Conservation (phyloP, 2,113 vertebrate species). For the Triplophysa dalaica region DNA sequence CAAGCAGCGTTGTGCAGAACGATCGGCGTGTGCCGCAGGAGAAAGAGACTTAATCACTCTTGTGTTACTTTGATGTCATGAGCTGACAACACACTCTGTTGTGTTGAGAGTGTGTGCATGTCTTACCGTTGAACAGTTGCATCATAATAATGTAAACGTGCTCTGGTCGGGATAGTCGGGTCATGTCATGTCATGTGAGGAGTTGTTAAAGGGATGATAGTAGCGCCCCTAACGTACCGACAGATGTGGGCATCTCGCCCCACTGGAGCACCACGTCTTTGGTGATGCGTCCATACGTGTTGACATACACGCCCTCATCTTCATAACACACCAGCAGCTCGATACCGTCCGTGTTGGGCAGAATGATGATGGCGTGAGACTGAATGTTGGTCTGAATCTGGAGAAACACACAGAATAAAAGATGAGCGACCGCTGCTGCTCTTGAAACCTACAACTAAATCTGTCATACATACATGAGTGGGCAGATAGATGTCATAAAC, state of each 20-base stretch:
- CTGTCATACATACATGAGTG: constrained; percentile 85
- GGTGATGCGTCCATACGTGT: constrained; percentile 97
- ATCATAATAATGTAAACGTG: too few species aligned
- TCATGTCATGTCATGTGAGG: too few species aligned
- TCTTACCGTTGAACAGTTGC: too few species aligned
- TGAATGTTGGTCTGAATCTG: constrained; percentile 96
- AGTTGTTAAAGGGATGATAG: too few species aligned
- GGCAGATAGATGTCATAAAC: constrained; percentile 99
- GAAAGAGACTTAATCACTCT: too few species aligned
- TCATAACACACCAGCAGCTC: constrained; percentile 98
- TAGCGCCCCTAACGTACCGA: constrained; percentile 77
- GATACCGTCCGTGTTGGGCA: constrained; percentile 97
- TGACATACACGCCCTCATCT: constrained; percentile 98
- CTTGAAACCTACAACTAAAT: neutral
- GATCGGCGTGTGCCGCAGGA: too few species aligned
- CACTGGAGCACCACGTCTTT: constrained; percentile 99
- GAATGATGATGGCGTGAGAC: constrained; percentile 97
- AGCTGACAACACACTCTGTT: too few species aligned
- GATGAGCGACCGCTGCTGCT: neutral
- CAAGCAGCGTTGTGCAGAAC: too few species aligned
- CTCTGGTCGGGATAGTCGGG: too few species aligned
- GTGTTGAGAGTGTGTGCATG: too few species aligned
- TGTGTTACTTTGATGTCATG: too few species aligned
- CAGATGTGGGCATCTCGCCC: constrained; percentile 99
- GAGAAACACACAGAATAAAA: neutral